Evolutionary conservation across 2,113 vertebrate genomes (phyloP), one percentile per base, ranked within the genome.

Genomic region (Suricata suricatta): DNA sequence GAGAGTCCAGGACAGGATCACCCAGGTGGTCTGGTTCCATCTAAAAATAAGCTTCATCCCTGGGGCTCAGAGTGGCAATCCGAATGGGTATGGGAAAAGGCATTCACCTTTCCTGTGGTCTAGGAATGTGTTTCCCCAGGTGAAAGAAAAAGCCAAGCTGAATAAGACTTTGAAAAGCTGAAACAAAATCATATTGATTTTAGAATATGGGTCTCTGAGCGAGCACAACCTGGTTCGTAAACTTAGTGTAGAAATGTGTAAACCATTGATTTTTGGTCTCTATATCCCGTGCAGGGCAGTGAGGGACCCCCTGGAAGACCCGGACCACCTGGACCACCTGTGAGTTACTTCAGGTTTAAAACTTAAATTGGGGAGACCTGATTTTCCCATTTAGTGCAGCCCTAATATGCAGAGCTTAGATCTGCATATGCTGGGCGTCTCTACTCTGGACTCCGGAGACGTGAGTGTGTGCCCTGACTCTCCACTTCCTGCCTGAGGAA

Each of bases 271-370:
- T 63, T 47, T 33, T 69, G 47, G 3, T 72, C 31, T 92, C 0
- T 95, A 15, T 97, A 84, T 97, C 84, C 96, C n/a, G 77, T 97
- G n/a, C 98, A 99, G 99, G 99, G 99, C 91, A 99, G 95, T 33
- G 99, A 99, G 96, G 99, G 99, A 19, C 97, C 98, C 72, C 97
- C 99, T 88, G 99, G 99, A 76, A 99, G 98, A 93, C 99, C 99
- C 88, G 99, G 99, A 97, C 99, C 99, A 54, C 98, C 98, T 88
- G 99, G 99, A 52, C 99, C 99, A 31, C 98, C 99, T 96, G 99
- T 99, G 98, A 99, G 99, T 99, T 69, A 80, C 96, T 95, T 96
- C 64, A 47, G 19, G 33, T 81, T 96, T 86, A 71, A 69, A 79
- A 60, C 6, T 94, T 69, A 90, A 54, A 72, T 74, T 71, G 10